Conservation (phyloP, 2,113 vertebrate species). For the Maccullochella peelii region DNA sequence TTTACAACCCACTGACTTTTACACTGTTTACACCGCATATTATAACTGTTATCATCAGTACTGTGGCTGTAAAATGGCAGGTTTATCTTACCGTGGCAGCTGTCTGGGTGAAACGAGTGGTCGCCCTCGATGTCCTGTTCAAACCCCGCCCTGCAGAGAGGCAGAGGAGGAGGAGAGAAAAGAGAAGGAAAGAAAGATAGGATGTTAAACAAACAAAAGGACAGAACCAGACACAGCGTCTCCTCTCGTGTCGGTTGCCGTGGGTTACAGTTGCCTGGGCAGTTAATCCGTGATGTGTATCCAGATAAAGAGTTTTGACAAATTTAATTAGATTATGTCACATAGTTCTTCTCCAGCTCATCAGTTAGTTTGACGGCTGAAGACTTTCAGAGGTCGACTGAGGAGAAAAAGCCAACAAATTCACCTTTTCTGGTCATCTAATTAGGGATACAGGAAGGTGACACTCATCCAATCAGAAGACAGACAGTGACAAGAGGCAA, state of each 20-base stretch:
- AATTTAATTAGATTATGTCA: conserved; percentile 32
- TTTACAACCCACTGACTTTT: neutral
- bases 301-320: neutral
- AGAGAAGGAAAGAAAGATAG: neutral
- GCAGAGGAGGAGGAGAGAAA: neutral
- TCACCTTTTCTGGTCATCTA: neutral
- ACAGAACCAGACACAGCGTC: neutral
- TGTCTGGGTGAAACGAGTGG: conserved; percentile 30
- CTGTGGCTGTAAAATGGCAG: neutral
- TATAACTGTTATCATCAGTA: neutral
- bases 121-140: conserved; percentile 76
- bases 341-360: conserved; percentile 5
- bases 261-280: conserved; percentile 13
- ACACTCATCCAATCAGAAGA: conserved; percentile 7
- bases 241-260: neutral
- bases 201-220: neutral
- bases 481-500: neutral
- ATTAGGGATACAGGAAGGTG: neutral
- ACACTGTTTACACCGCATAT: neutral
- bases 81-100: conserved; percentile 69
- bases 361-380: conserved; percentile 6
- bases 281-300: conserved; percentile 7
- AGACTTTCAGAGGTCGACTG: neutral
- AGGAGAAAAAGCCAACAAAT: neutral
- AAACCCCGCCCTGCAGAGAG: conserved; percentile 70